Base-by-base conservation (phyloP, 1,140 invertebrate genomes). In the Drosophila lini region DNA sequence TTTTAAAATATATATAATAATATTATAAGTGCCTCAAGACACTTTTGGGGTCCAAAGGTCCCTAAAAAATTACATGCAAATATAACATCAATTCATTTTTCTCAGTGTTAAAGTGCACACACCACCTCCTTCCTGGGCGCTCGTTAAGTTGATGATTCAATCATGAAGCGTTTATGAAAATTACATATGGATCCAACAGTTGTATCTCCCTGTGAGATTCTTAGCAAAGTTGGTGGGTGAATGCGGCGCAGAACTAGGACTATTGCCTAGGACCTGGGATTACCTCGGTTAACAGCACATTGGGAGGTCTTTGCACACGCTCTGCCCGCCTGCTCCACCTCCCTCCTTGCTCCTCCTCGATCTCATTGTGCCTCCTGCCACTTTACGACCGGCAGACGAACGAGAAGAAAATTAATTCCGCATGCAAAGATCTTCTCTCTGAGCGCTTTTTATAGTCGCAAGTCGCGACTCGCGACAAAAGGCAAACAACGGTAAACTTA, bases 141-240 rank as follows among this genome's bases (percentile, higher is more conserved):
- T 71, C 48, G 55, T 67, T 67, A 76, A 40, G 73, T 55, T 76
- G 74, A 76, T 76, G 74, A 76, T 76, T 76, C 73, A 76, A 76
- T 76, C 74, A 76, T 76, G 62, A 75, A 60, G 56, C 74, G 63
- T 76, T 76, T 76, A 76, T 76, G 74, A 76, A 76, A 76, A 76
- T 76, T 68, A 68, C 73, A 77, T 60, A 76, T 47, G 73, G 62
- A 60, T 28, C 42, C 68, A 59, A 38, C 42, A 31, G 68, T 36
- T 28, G 44, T 31, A 19, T 57, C 44, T 71, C 42, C 67, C 52
- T 68, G 28, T 22, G 34, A 64, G 64, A 22, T 68, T 68, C 38
- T 42, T 45, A 52, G 5, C n/a, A 19, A 32, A 42, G n/a, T 41
- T 41, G 40, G 31, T 45, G 16, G n/a, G 31, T 41, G 16, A 28